phyloP scores from a whole-genome alignment of 2,888 invertebrate species.

The Mythimna lalbum region DNA sequence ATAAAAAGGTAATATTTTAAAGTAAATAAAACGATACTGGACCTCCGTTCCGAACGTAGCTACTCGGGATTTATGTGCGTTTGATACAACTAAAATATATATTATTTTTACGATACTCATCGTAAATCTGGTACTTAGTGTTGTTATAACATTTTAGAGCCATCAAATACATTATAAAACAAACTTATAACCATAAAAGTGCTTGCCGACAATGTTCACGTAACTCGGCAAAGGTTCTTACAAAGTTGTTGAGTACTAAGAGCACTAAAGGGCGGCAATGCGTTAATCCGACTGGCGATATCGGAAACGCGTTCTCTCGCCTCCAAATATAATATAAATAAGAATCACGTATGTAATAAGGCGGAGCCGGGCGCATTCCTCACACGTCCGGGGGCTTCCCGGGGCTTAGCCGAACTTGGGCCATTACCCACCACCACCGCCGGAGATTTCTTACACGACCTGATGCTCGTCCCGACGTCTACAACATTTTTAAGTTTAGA shows the following conservation, averaged over 20 bases:
- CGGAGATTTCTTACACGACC: slow-evolving; percentile 75
- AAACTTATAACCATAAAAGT: slow-evolving; percentile 67
- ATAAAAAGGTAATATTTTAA: slow-evolving; percentile 62
- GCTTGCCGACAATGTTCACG: slow-evolving; percentile 66
- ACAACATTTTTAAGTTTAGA: slow-evolving; percentile 68
- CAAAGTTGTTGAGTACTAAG: slow-evolving; percentile 78
- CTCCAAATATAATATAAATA: slow-evolving; percentile 88
- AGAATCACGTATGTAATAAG: slow-evolving; percentile 91
- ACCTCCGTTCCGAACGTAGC: slow-evolving; percentile 25
- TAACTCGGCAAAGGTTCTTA: slow-evolving; percentile 78
- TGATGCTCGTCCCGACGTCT: slow-evolving; percentile 68
- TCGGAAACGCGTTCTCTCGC: slow-evolving; percentile 75
- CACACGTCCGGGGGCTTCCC: slow-evolving; percentile 85
- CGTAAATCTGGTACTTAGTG: slow-evolving; percentile 57
- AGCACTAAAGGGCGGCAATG: slow-evolving; percentile 79
- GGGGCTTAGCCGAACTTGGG: slow-evolving; percentile 86
- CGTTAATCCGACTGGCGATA: slow-evolving; percentile 86
- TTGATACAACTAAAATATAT: slow-evolving; percentile 56
- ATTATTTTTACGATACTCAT: slow-evolving; percentile 52
- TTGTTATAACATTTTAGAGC: slow-evolving; percentile 60
- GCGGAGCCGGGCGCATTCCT: slow-evolving; percentile 82
- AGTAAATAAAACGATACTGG: slow-evolving; percentile 55
- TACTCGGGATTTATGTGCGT: slow-evolving; percentile 44
- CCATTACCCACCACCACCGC: slow-evolving; percentile 81
- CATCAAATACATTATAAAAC: slow-evolving; percentile 65